A percentile compares a stretch with the other conserved stretches of the same genome.
phyloP scores from a whole-genome alignment of 2,797 vertebrate species.

The Florisuga fusca region DNA sequence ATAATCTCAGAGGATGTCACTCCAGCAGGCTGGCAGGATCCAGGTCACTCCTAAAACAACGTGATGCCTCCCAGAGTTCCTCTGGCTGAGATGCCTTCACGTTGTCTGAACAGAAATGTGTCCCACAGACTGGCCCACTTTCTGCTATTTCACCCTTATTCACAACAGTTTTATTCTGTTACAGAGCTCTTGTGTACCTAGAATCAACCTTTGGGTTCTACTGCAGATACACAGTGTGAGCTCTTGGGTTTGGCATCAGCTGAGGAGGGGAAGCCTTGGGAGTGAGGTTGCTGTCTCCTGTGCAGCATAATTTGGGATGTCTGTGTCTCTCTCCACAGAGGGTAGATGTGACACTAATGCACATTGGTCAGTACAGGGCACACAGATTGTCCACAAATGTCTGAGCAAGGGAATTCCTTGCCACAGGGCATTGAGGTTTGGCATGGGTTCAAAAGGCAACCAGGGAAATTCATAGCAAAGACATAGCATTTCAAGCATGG shows the following conservation, averaged over 20 bases:
- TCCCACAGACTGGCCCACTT: background rate
- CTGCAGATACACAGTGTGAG: fast-evolving
- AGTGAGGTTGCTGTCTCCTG: background rate
- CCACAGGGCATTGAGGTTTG: background rate
- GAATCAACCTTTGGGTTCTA: background rate
- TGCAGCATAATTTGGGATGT: background rate
- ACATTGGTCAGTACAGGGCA: background rate
- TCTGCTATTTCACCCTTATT: background rate
- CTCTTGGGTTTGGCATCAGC: background rate
- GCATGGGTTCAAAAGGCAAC: background rate
- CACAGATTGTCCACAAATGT: fast-evolving
- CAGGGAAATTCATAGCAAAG: background rate
- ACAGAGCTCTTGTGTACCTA: background rate
- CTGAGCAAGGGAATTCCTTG: background rate
- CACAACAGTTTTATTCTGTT: background rate
- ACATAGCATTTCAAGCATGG: background rate
- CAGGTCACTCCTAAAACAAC: background rate
- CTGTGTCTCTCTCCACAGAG: background rate
- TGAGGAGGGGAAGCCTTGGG: background rate
- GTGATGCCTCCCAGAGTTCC: background rate
- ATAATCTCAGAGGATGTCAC: background rate
- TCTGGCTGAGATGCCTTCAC: background rate
- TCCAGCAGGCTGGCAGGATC: background rate
- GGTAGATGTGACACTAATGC: background rate
- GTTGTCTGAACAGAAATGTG: background rate